Evolutionary conservation across 2,797 vertebrate genomes (phyloP), one percentile per base, ranked within the genome.

Genomic region (Odontamblyopus rebecca): DNA sequence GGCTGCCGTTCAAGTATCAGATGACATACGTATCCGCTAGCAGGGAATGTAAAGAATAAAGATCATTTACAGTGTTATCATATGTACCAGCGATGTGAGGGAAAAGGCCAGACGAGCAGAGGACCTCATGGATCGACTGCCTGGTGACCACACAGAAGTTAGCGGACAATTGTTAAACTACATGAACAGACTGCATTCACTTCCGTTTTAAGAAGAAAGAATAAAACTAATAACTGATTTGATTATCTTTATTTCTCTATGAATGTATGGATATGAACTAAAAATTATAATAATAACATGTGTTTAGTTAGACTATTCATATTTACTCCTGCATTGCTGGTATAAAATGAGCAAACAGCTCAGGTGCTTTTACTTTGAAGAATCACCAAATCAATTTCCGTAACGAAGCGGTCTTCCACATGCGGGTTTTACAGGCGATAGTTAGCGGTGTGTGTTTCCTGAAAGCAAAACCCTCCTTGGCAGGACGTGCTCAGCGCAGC

Each of bases 371-470:
- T 85, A 80, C 6, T 3, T 62, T 23, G 75, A 50, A 69, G 26
- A 19, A 3, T 0, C 3, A 2, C 16, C 0, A 9, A 1, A 0
- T 0, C 0, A 0, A 11, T 57, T 86, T 89, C 84, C 86, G 73
- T 19, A n/a, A 0, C 18, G 0, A 1, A 12, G 0, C 2, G 12
- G 2, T 3, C 0, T 77, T 6, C 32, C 2, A 9, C 0, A 3
- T 0, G 56, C 2, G 0, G 38, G 1, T 87, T 88, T 87, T 72
- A 86, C 41, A 9, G 4, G 16, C 2, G 56, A 53, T 61, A 12
- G 26, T 81, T 85, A 75, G 83, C 79, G 44, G 75, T 83, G 67
- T 82, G 81, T 71, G 80, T 86, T 89, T 92, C 89, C 90, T 90
- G 88, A 61, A 83, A 53, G 44, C 41, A 44, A 44, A 44, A 44